phyloP scores from a whole-genome alignment of 2,797 vertebrate genomes.

The Cirrhinus mrigala region DNA sequence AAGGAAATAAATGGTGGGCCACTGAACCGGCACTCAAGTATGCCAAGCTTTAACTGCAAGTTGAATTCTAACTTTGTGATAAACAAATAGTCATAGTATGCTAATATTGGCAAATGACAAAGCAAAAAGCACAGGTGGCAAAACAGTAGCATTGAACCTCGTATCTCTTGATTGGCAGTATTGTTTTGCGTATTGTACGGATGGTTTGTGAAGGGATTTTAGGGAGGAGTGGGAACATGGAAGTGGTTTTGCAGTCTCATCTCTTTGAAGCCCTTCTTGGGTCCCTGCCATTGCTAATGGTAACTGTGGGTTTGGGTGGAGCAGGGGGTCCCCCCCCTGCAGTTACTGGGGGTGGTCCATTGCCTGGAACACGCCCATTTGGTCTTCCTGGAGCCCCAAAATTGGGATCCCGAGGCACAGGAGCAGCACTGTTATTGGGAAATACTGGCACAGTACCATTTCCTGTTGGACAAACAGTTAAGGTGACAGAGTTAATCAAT shows the following conservation, averaged over 20 bases:
- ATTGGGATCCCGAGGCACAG: slow-evolving; percentile 70
- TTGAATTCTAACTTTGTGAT: neutral
- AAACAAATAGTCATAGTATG: neutral
- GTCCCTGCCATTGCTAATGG: slow-evolving; percentile 95
- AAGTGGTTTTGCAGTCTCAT: slow-evolving; percentile 79
- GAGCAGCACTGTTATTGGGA: slow-evolving; percentile 74
- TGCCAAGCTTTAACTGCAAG: neutral
- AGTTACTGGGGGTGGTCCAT: slow-evolving; percentile 70
- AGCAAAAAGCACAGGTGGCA: slow-evolving; percentile 22
- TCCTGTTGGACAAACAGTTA: slow-evolving; percentile 75
- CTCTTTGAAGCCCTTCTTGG: slow-evolving; percentile 95
- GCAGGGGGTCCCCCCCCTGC: slow-evolving; percentile 70
- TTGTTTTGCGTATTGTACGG: slow-evolving; percentile 16
- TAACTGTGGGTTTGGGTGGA: slow-evolving; percentile 80
- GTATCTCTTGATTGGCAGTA: slow-evolving; percentile 58
- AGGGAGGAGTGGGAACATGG: slow-evolving; percentile 17
- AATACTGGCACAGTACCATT: slow-evolving; percentile 86
- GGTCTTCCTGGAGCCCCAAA: slow-evolving; percentile 84
- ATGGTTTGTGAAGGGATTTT: slow-evolving; percentile 6
- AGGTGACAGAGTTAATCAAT: neutral
- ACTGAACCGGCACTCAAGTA: slow-evolving; percentile 17
- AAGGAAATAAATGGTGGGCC: slow-evolving; percentile 15
- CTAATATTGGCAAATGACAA: slow-evolving; percentile 40
- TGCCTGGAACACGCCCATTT: slow-evolving; percentile 85
- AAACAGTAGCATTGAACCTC: slow-evolving; percentile 30